These are phyloP conservation scores for Varanus komodoensis DNA, from an alignment of 2,113 vertebrate genomes.

Conservation along the genomic window DNA sequence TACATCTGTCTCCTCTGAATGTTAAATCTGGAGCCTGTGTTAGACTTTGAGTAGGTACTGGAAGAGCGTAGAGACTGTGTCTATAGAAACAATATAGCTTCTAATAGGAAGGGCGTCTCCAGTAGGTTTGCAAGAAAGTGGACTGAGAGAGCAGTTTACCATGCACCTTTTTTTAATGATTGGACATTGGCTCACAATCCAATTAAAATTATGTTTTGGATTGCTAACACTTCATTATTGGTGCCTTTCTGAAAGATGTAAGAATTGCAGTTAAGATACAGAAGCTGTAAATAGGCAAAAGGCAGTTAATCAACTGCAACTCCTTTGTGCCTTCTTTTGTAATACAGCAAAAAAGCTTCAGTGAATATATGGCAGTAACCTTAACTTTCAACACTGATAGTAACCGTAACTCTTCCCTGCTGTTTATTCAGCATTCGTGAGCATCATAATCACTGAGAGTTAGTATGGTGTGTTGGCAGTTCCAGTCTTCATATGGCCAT, in stretches of 20 bases:
- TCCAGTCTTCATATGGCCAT: too few relatives aligned
- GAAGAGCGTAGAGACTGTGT: background rate
- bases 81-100: background rate
- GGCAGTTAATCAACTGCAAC: background rate
- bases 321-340: background rate
- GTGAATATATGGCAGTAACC: background rate
- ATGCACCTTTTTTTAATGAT: background rate
- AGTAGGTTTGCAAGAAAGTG: background rate
- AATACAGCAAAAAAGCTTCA: background rate
- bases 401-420: background rate
- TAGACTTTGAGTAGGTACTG: background rate
- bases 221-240: background rate
- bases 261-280: background rate
- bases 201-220: background rate
- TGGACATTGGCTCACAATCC: background rate
- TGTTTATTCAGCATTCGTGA: background rate
- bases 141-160: background rate
- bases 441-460: too few relatives aligned
- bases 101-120: background rate
- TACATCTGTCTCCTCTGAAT: background rate
- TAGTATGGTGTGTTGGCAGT: too few relatives aligned
- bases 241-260: background rate
- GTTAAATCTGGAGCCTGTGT: background rate
- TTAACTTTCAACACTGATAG: background rate
- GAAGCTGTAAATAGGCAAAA: background rate